Conservation (phyloP, 2,888 invertebrate species). For the Oasisia sp. region DNA sequence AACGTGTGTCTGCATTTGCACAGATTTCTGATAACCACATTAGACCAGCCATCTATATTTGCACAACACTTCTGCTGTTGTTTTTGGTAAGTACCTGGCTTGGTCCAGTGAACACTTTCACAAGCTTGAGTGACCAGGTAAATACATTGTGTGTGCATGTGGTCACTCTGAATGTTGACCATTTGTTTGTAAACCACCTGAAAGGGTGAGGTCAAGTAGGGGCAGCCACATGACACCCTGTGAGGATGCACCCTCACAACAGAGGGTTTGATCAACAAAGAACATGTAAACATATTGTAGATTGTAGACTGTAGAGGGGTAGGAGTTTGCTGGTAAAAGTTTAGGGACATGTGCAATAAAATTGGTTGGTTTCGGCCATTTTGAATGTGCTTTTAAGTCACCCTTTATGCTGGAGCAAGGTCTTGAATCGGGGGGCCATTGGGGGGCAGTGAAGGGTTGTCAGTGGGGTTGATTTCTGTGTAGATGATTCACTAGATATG, state of each 20-base stretch:
- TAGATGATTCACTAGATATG: neutral
- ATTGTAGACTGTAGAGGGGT: neutral
- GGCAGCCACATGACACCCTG: neutral
- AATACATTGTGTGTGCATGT: neutral
- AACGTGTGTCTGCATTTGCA: neutral
- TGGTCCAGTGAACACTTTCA: neutral
- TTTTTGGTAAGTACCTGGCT: neutral
- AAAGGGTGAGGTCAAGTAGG: neutral
- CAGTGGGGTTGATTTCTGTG: neutral
- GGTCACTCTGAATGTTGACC: neutral
- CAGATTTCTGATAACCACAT: neutral
- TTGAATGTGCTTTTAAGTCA: neutral
- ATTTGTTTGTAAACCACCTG: slow-evolving; percentile 1
- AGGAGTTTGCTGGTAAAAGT: too few species aligned
- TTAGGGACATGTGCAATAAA: neutral
- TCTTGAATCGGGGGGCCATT: neutral
- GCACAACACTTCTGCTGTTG: neutral
- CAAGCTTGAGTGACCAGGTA: neutral
- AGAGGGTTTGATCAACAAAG: neutral
- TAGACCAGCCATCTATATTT: neutral
- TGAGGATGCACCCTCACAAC: neutral
- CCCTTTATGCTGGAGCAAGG: neutral
- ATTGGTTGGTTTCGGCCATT: neutral
- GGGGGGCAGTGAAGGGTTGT: neutral
- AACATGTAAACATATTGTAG: neutral